Evolutionary conservation across 2,113 vertebrate genomes (phyloP), one percentile per base, ranked within the genome.

Genomic region (Heterocephalus glaber): DNA sequence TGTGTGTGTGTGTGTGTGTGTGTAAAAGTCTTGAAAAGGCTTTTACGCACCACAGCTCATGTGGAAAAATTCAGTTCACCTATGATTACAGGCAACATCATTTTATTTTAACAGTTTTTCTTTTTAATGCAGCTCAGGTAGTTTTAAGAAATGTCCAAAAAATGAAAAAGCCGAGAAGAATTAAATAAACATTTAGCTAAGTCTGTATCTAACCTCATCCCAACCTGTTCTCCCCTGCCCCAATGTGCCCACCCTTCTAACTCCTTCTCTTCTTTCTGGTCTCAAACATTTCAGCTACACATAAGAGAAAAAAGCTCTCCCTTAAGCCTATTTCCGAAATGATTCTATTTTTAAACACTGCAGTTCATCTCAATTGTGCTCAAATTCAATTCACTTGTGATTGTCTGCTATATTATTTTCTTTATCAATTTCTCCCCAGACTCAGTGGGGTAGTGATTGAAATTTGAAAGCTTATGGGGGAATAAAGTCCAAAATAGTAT

Each of bases 361-460:
- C 70, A 95, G 96, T 97, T 96, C 94, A 97, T 98, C 97, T 96
- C 96, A 97, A 96, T 96, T 97, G 97, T 97, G 94, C 93, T 98
- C 97, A 97, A 98, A 97, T 98, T 98, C 97, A 97, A 97, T 97
- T 98, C 97, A 79, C 97, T 97, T 95, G 96, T 97, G 97, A 97
- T 96, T 97, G 94, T 96, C 95, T 96, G 94, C 96, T 98, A 94
- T 97, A 98, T 98, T 97, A 98, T 98, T 97, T 98, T 98, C 96
- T 97, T 97, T 98, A 98, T 98, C 97, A 98, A 94, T 98, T 98
- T 97, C 96, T 98, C 97, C 97, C 95, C 92, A 97, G 96, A 98
- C 97, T 97, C 97, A 98, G 98, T 98, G 96, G 97, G 97, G 97
- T 92, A 96, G 93, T 95, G 97, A 97, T 98, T 97, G 98, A 97